phyloP scores from a whole-genome alignment of 2,113 vertebrate genomes.

The Spilogale gracilis region DNA sequence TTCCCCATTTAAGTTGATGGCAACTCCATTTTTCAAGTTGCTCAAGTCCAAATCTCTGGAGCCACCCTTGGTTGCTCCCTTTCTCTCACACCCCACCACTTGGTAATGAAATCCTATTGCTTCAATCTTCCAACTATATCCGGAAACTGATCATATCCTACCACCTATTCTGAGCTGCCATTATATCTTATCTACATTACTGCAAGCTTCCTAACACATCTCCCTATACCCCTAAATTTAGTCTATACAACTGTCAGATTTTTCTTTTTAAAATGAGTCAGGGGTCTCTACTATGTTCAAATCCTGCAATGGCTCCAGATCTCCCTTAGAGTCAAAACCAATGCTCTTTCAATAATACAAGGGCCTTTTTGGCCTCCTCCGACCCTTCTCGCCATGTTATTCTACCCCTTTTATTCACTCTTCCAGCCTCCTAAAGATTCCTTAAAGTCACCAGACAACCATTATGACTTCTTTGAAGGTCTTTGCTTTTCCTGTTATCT shows the following conservation, averaged over 20 bases:
- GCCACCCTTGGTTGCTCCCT: background rate
- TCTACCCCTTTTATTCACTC: background rate
- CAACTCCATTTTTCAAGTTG: background rate
- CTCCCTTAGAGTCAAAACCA: background rate
- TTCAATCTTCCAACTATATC: slow-evolving; percentile 10
- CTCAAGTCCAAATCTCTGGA: slow-evolving; percentile 12
- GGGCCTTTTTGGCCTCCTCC: background rate
- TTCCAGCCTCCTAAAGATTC: background rate
- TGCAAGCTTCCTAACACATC: background rate
- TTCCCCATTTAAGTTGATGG: background rate
- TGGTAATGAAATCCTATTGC: slow-evolving; percentile 17
- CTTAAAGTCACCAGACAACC: background rate
- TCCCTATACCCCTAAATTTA: background rate
- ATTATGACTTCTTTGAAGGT: background rate
- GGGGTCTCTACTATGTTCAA: background rate
- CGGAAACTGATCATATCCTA: background rate
- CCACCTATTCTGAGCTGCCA: background rate
- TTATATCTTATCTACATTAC: background rate
- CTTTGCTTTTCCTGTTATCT: background rate
- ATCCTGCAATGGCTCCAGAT: background rate
- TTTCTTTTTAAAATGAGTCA: slow-evolving; percentile 9
- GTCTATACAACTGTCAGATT: slow-evolving; percentile 27
- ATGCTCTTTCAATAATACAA: background rate
- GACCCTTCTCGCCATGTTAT: background rate
- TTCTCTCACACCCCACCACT: background rate